Evolutionary conservation across 2,888 invertebrate species (phyloP).

Genomic region (Drosophila austrosaltans): DNA sequence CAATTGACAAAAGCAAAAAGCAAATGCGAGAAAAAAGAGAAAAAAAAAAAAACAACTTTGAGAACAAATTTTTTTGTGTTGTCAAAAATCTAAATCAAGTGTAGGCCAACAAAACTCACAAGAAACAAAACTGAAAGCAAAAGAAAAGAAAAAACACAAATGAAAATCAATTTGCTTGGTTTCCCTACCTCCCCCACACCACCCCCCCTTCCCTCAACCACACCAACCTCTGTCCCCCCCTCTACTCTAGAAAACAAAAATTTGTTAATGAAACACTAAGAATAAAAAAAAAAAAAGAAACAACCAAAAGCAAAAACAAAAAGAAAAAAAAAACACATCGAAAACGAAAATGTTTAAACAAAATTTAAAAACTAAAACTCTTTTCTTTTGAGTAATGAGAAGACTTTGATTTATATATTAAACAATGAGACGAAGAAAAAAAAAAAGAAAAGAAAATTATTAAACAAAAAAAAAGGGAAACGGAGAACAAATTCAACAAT

Average conservation of each 20-base stretch:
- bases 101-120: slow-evolving; percentile 52
- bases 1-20: slow-evolving; percentile 32
- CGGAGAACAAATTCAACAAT: slow-evolving; percentile 73
- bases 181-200: background rate
- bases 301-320: slow-evolving; percentile 7
- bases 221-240: background rate
- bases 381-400: slow-evolving; percentile 54
- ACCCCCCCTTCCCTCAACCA: background rate
- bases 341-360: slow-evolving; percentile 14
- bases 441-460: slow-evolving; percentile 66
- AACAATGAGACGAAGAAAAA: slow-evolving; percentile 50
- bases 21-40: slow-evolving; percentile 6
- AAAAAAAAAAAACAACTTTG: slow-evolving; percentile 57
- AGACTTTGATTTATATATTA: slow-evolving; percentile 65
- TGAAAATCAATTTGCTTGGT: slow-evolving; percentile 6
- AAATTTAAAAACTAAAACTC: slow-evolving; percentile 26
- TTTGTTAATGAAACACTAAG: slow-evolving; percentile 18
- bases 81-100: slow-evolving; percentile 53
- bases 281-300: slow-evolving; percentile 21
- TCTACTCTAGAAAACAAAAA: background rate
- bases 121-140: slow-evolving; percentile 15
- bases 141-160: slow-evolving; percentile 6
- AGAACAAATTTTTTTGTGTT: slow-evolving; percentile 37
- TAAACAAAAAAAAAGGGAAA: slow-evolving; percentile 69
- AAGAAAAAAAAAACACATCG: slow-evolving; percentile 28